These are phyloP conservation scores for Amphipyra berbera DNA, from an alignment of 2,888 invertebrate genomes.

Conservation along the genomic window DNA sequence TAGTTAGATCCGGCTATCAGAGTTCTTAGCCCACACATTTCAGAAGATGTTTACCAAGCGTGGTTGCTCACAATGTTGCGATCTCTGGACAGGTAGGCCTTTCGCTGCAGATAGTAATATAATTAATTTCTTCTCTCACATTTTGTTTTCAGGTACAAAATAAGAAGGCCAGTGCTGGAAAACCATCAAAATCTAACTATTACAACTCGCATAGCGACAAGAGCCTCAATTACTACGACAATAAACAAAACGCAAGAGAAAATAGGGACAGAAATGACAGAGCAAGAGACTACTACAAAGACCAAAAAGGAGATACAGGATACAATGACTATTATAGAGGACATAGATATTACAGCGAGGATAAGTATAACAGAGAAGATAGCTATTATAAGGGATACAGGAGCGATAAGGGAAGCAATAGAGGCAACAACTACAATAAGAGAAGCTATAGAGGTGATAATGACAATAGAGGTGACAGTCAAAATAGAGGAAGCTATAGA, in stretches of 20 bases:
- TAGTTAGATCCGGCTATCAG: too few relatives aligned
- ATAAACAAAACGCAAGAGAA: conserved; percentile 19
- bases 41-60: too few relatives aligned
- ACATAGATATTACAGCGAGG: too few relatives aligned
- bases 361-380: conserved; percentile 1
- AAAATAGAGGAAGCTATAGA: neutral
- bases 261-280: conserved; percentile 12
- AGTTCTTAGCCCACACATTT: too few relatives aligned
- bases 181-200: conserved; percentile 12
- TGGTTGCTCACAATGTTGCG: too few relatives aligned
- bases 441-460: neutral
- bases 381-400: neutral
- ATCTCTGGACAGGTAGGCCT: too few relatives aligned
- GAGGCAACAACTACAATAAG: neutral
- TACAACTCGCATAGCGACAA: conserved; percentile 13
- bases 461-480: neutral
- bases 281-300: conserved; percentile 8
- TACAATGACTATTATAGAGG: conserved; percentile 8
- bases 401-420: neutral
- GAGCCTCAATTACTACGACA: neutral
- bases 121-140: neutral
- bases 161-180: conserved; percentile 1
- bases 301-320: conserved; percentile 1
- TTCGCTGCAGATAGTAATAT: too few relatives aligned
- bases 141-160: conserved; percentile 29